Evolutionary conservation across 2,113 vertebrate species (phyloP), one percentile per base, ranked within the genome.

Genomic region (Porphyrio hochstetteri): DNA sequence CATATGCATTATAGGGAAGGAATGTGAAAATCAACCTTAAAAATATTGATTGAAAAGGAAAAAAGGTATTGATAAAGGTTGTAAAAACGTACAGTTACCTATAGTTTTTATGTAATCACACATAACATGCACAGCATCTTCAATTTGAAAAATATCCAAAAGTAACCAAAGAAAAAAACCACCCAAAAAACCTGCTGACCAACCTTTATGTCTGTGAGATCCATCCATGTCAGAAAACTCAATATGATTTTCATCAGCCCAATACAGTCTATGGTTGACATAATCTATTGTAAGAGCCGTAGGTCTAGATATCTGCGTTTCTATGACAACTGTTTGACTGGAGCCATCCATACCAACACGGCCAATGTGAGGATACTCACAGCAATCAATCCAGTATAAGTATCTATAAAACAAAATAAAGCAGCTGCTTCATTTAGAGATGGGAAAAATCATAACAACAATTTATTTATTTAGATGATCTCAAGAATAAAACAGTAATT

Each of bases 341-440:
- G 98, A 98, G 52, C 99, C 99, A 94, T 99, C 99, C 99, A 99
- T 99, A 85, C 99, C 99, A 36, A 99, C 98, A 38, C 99, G 98
- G 6, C 99, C 99, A 65, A 99, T 98, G 84, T 99, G 98, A 59
- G 99, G 98, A 75, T 98, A 98, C 55, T 99, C 99, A 82, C 99
- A 99, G 96, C 99, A 99, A 94, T 99, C 99, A n/a, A 99, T 99
- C 99, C 99, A 99, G 97, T 99, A 99, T 67, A 99, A 96, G 96
- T 99, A 99, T 57, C 99, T 99, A 94, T 24, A 48, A 92, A 83
- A 77, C 61, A 97, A 94, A 97, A 57, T 76, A 94, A 40, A 96
- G 85, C 80, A 92, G 52, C 25, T 64, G 36, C 40, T 82, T 92
- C 61, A 7, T 95, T 96, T 85, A 95, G 15, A 94, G 46, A 57